Evolutionary conservation across 2,888 invertebrate genomes (phyloP), one percentile per base, ranked within the genome.

Genomic region (Piscicola geometra): DNA sequence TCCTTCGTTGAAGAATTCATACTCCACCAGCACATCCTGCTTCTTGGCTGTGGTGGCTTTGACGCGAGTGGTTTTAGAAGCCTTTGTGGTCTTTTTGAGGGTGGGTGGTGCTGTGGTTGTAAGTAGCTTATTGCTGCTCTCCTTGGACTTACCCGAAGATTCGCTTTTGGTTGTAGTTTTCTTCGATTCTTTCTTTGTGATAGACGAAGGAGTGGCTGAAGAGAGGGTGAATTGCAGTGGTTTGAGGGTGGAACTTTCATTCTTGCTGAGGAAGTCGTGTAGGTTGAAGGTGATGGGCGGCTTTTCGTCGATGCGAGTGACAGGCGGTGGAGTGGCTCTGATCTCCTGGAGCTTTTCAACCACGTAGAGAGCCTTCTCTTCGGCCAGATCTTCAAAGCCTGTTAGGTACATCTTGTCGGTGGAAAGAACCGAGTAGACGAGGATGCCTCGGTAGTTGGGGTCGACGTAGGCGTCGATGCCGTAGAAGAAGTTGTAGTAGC

Each of bases 231-330:
- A 25, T 33, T 21, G 32, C 2, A 35, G 9, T n/a, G 36, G 12
- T 33, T 32, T 73, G 25, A 25, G 32, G 32, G 73, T 1, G 32
- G 73, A 12, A 12, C 32, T 52, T 52, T 71, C 32, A 25, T 36
- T 56, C 5, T 56, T 47, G 28, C 52, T 71, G 52, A 71, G 52
- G 33, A 71, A 71, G 33, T 71, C 71, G 33, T 71, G 36, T 15
- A 71, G 71, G 33, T 71, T 71, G 71, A 71, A 71, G 15, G 71
- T 50, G 52, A 71, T 71, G 9, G 64, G 73, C 1, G 73, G 64
- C 25, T 41, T 73, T 60, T 60, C 64, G 33, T 60, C 36, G 12
- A 50, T 73, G n/a, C 28, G 64, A 21, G 33, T 64, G 25, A 60
- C 73, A 3, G 73, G 35, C 30, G 73, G 73, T 15, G 33, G 35